Evolutionary conservation across 2,113 vertebrate genomes (phyloP), one percentile per base, ranked within the genome.

Genomic region (Dicaeum eximium): DNA sequence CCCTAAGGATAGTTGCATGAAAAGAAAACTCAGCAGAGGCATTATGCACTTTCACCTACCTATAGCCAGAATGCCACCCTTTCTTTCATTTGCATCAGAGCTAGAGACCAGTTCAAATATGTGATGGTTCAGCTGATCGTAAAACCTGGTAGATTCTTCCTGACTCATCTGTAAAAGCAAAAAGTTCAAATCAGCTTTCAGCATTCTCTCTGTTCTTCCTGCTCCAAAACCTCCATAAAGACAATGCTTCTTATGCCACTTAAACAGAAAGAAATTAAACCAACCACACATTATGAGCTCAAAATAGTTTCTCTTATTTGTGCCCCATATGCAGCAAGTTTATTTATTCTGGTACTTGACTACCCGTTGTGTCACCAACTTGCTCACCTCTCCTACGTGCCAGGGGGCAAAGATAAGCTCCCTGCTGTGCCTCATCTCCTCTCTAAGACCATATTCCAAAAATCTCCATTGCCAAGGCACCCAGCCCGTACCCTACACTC

Each of bases 21-120:
- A 80, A 30, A 47, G 35, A 62, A 83, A 88, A 80, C n/a, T 83
- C 62, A 61, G 31, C 79, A 81, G 48, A 88, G 9, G 44, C 31
- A 70, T 9, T 15, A 75, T 67, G 17, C 17, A n/a, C 31, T 80
- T 85, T 56, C 57, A 89, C 98, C 98, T 97, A 99, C 99, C 99
- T 74, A 99, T 99, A 72, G 99, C 99, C 80, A 99, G 98, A 96
- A 99, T 99, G 73, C 99, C 99, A 44, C 99, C 99, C 98, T 99
- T 99, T 96, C 99, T 99, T 97, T 99, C 99, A 66, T 99, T 99
- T 64, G 99, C 99, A 98, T 99, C 99, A 15, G 99, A 99, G 97
- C 99, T 99, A 95, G 99, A 99, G 74, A 99, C 99, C 97, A 99
- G 97, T 97, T 99, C 99, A 97, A 99, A 99, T 95, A 99, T 99